Conservation (phyloP, 2,888 invertebrate genomes). For the Agriopis marginaria region DNA sequence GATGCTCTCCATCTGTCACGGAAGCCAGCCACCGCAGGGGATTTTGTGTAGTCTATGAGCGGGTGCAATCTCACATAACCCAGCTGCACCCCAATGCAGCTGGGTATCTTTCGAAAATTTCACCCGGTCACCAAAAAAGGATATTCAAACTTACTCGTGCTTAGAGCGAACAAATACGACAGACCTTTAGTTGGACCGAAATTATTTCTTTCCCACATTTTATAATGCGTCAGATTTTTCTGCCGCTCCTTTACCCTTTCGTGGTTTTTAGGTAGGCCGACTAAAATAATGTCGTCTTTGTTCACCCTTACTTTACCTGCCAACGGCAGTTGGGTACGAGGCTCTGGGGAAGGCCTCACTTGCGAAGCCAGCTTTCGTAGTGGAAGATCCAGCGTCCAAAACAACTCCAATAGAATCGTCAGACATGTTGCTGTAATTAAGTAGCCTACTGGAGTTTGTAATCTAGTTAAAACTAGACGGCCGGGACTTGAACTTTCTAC, state of each 20-base stretch:
- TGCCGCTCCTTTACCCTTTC: background rate
- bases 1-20: too few relatives aligned
- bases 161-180: too few relatives aligned
- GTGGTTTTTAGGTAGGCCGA: background rate
- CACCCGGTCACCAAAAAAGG: too few relatives aligned
- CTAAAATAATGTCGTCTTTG: background rate
- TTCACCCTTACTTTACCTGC: slow-evolving; percentile 43
- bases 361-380: slow-evolving; percentile 96
- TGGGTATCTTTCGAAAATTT: too few relatives aligned
- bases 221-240: background rate
- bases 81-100: too few relatives aligned
- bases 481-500: background rate
- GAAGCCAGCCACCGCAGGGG: too few relatives aligned
- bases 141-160: too few relatives aligned
- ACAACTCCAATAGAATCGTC: slow-evolving; percentile 87
- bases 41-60: too few relatives aligned
- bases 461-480: slow-evolving; percentile 12
- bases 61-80: too few relatives aligned
- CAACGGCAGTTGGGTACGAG: slow-evolving; percentile 92
- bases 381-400: slow-evolving; percentile 96
- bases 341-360: slow-evolving; percentile 96
- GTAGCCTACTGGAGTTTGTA: slow-evolving; percentile 33
- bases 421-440: slow-evolving; percentile 41
- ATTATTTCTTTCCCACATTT: too few relatives aligned
- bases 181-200: too few relatives aligned